Evolutionary conservation across 2,113 vertebrate species (phyloP), one percentile per base, ranked within the genome.

Genomic region (Gambusia affinis): DNA sequence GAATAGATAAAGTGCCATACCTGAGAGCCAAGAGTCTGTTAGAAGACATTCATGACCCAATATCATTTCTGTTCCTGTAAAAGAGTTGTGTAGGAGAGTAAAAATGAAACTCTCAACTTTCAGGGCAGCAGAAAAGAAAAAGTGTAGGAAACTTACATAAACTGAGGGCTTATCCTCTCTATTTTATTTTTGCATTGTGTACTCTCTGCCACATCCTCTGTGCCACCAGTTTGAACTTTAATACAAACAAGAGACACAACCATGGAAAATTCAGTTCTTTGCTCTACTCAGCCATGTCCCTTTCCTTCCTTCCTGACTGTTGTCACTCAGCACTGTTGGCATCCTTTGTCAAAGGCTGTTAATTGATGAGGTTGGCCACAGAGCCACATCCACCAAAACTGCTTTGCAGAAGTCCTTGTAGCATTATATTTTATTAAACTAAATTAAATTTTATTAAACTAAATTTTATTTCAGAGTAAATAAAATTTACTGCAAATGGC

Each of bases 251-350:
- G 62, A 73, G 75, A 84, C 79, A 33, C 64, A 81, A 67, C 60
- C 29, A 71, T 81, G 88, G 84, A 86, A 89, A 91, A 72, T 78
- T 60, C 27, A 67, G 11, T 72, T 79, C 68, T 42, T 57, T 69
- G 65, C 72, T 75, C 72, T 39, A 84, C 39, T 73, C 79, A 85
- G 73, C 61, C 60, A 27, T 54, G 63, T 83, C 42, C 73, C 70
- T 54, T 84, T 87, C 87, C 86, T 85, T 91, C 82, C 91, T 89
- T 89, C 83, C 85, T 76, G 61, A 67, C 30, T 65, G n/a, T 63
- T 60, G 33, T 72, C 84, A 47, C 74, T 79, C 82, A 74, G 29
- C 70, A 44, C 70, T n/a, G 47, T 47, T 75, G 60, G 27, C 64
- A 79, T 82, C 75, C 70, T 76, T 33, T 62, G 72, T 64, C 78